Evolutionary conservation across 2,888 invertebrate genomes (phyloP).

Genomic region (Phrixothrix hirtus): DNA sequence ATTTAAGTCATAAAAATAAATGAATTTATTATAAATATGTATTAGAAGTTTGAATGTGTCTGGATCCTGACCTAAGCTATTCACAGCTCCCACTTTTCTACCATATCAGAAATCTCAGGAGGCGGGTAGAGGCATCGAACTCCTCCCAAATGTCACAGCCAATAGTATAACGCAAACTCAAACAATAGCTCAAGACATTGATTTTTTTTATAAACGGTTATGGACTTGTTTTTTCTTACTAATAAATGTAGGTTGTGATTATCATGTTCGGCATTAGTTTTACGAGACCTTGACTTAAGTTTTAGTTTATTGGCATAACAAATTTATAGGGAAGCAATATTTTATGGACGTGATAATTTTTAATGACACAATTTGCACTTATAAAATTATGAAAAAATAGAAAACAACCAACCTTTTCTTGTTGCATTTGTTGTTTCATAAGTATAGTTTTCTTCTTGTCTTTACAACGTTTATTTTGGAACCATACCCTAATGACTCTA

Average conservation of each 20-base stretch:
- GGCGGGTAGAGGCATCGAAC: constrained; percentile 22
- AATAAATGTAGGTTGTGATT: constrained; percentile 1
- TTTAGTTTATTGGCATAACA: not conserved
- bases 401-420: constrained; percentile 81
- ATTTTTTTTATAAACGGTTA: constrained; percentile 24
- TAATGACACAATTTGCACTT: too few relatives aligned
- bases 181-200: constrained; percentile 21
- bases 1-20: too few relatives aligned
- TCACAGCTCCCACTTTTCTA: constrained; percentile 14
- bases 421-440: constrained; percentile 96
- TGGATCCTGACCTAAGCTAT: not conserved
- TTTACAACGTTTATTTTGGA: constrained; percentile 97
- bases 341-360: too few relatives aligned
- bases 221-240: constrained; percentile 17
- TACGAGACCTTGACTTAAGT: not conserved
- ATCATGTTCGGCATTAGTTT: not conserved
- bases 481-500: constrained; percentile 98
- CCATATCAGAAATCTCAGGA: constrained; percentile 28
- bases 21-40: too few relatives aligned
- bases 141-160: constrained; percentile 24
- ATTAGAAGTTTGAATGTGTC: too few relatives aligned
- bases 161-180: constrained; percentile 22
- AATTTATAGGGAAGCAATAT: too few relatives aligned
- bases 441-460: constrained; percentile 97
- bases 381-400: constrained; percentile 2